Evolutionary conservation across 2,888 invertebrate genomes (phyloP).

Genomic region (Itoplectis maculator): DNA sequence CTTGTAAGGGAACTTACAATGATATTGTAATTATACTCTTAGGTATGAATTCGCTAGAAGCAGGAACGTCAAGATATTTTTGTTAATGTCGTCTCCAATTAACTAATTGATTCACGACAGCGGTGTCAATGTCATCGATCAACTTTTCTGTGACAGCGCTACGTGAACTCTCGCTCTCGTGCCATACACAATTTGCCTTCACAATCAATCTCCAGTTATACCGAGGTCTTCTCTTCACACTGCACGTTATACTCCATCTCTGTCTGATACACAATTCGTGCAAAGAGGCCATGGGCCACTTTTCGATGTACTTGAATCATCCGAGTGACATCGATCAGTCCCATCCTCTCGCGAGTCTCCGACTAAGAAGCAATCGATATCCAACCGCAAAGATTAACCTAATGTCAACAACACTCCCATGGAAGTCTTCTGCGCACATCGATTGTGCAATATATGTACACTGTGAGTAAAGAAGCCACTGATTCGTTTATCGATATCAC

Average conservation of each 20-base stretch:
- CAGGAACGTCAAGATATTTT: neutral
- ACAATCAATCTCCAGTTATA: neutral
- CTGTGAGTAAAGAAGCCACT: neutral
- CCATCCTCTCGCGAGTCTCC: slow-evolving; percentile 31
- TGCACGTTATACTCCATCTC: slow-evolving; percentile 1
- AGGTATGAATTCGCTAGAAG: neutral
- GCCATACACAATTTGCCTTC: slow-evolving; percentile 31
- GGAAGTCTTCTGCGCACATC: slow-evolving; percentile 15
- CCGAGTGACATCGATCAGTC: slow-evolving; percentile 54
- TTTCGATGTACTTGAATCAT: slow-evolving; percentile 32
- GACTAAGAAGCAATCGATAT: slow-evolving; percentile 7
- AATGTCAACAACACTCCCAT: slow-evolving; percentile 13
- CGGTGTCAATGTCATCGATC: slow-evolving; percentile 41
- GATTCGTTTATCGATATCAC: neutral
- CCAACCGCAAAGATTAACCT: neutral
- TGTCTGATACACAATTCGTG: slow-evolving; percentile 34
- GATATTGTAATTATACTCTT: too few relatives aligned
- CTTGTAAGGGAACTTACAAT: too few relatives aligned
- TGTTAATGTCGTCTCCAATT: neutral
- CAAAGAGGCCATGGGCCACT: slow-evolving; percentile 50
- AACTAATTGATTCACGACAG: slow-evolving; percentile 4
- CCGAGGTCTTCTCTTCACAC: slow-evolving; percentile 1
- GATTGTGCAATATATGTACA: slow-evolving; percentile 38
- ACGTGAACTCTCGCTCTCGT: slow-evolving; percentile 24
- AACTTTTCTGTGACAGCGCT: slow-evolving; percentile 42